Percentiles rank a stretch among this genome's conserved stretches.
Conservation (phyloP, 2,797 vertebrate genomes). For the Serranus cabrilla region DNA sequence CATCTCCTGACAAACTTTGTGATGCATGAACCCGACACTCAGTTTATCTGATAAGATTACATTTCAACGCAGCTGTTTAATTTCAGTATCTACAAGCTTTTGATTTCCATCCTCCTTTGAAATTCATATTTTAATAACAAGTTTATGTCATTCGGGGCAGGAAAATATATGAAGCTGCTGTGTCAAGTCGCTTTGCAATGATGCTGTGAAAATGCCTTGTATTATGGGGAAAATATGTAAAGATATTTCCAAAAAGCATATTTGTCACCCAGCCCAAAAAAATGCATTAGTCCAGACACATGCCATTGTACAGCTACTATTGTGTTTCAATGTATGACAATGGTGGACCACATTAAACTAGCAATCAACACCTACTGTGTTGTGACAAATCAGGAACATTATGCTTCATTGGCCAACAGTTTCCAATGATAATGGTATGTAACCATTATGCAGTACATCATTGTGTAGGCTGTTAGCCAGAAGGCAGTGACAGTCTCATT, state of each 20-base stretch:
- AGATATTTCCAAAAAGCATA: constrained; percentile 7
- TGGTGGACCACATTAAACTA: neutral
- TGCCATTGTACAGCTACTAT: neutral
- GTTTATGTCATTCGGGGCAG: constrained; percentile 27
- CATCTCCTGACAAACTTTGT: constrained; percentile 60
- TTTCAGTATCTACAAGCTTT: constrained; percentile 55
- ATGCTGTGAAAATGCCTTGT: constrained; percentile 5
- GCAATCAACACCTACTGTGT: constrained; percentile 5
- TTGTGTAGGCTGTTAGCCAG: constrained; percentile 32
- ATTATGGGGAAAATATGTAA: constrained; percentile 1
- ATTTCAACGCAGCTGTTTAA: constrained; percentile 45
- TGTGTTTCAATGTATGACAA: neutral
- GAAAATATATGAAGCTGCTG: constrained; percentile 24
- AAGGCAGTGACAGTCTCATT: constrained; percentile 56
- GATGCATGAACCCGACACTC: constrained; percentile 24
- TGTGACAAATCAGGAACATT: constrained; percentile 25
- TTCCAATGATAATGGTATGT: constrained; percentile 8
- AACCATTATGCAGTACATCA: constrained; percentile 37
- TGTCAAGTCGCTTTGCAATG: constrained; percentile 30
- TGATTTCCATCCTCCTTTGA: constrained; percentile 61
- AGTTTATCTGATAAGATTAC: constrained; percentile 62
- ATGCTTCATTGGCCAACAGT: constrained; percentile 17
- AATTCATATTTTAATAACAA: constrained; percentile 46
- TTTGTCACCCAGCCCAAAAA: neutral
- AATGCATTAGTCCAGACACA: neutral